Evolutionary conservation across 1,140 invertebrate species (phyloP), one percentile per base, ranked within the genome.

Genomic region (Adoxophyes honmai): DNA sequence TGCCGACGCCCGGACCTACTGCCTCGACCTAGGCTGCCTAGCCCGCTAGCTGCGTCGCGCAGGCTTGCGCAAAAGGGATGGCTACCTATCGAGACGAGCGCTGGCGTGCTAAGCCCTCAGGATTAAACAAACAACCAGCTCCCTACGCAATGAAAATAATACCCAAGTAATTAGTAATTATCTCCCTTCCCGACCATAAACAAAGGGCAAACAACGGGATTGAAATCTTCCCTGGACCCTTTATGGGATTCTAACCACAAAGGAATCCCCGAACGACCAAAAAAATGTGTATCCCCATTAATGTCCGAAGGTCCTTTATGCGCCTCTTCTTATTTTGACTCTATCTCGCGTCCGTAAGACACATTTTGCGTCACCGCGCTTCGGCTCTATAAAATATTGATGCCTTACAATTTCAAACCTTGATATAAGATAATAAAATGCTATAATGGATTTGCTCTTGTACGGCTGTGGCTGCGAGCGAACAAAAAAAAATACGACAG

Each of bases 361-460:
- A 42, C 65, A 56, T 39, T 70, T 80, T 82, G 84, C 7, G 55
- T 55, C 38, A 52, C 9, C 35, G 13, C 34, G 42, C 35, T 59
- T 55, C 53, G 34, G 57, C 56, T 63, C 57, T 62, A 66, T 71
- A 68, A 76, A 66, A 70, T 64, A 59, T 54, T 66, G 68, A 73
- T 77, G 72, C 64, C 71, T 73, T 78, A 76, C 73, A 72, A 82
- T 73, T 75, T 68, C 68, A 57, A 75, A 76, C 68, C 71, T 79
- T 78, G 73, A 82, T 79, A 70, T 70, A 64, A 79, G 81, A 84
- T 83, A 83, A 83, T 86, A 83, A 85, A 85, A 78, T 68, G 66
- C 69, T 81, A 78, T 83, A 82, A 85, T 81, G 78, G 76, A 81
- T 83, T 78, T 70, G 68, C 69, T 77, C 66, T 72, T 67, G 62